A percentile compares a stretch with the other conserved stretches of the same genome.
These are phyloP conservation scores for Trissolcus brochymenae DNA, from an alignment of 2,888 invertebrate genomes.

Conservation along the genomic window DNA sequence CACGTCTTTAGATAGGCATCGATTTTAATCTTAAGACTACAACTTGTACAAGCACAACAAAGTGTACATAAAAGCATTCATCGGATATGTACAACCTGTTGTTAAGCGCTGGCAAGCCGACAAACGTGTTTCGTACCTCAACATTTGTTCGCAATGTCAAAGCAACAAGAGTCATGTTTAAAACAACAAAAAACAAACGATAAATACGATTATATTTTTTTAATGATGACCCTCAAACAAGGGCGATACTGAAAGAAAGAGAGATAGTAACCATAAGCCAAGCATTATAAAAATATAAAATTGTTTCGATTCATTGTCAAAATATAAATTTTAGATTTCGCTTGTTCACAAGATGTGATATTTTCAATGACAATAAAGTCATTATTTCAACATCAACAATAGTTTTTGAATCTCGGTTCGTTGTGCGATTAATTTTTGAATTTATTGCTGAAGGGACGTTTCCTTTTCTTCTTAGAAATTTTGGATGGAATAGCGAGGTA, in stretches of 20 bases:
- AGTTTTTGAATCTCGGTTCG: not conserved
- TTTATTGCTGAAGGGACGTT: not conserved
- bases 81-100: conserved; percentile 27
- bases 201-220: conserved; percentile 51
- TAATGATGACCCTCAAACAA: conserved; percentile 34
- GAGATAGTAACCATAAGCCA: conserved; percentile 11
- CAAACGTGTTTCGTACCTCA: conserved; percentile 41
- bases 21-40: conserved; percentile 47
- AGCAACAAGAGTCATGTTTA: conserved; percentile 38
- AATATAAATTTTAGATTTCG: too few species aligned
- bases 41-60: conserved; percentile 15
- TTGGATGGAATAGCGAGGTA: conserved; percentile 32
- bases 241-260: conserved; percentile 4
- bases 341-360: conserved; percentile 29
- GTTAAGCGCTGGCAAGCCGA: conserved; percentile 22
- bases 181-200: conserved; percentile 6
- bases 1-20: conserved; percentile 56
- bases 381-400: conserved; percentile 19
- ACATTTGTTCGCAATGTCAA: conserved; percentile 37
- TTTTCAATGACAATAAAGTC: conserved; percentile 53
- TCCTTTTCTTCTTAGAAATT: conserved; percentile 9
- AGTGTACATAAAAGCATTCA: conserved; percentile 28
- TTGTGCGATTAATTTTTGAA: not conserved
- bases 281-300: conserved; percentile 33
- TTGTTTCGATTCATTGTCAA: too few species aligned